Conservation (phyloP, 2,113 vertebrate genomes). For the Micromys minutus region DNA sequence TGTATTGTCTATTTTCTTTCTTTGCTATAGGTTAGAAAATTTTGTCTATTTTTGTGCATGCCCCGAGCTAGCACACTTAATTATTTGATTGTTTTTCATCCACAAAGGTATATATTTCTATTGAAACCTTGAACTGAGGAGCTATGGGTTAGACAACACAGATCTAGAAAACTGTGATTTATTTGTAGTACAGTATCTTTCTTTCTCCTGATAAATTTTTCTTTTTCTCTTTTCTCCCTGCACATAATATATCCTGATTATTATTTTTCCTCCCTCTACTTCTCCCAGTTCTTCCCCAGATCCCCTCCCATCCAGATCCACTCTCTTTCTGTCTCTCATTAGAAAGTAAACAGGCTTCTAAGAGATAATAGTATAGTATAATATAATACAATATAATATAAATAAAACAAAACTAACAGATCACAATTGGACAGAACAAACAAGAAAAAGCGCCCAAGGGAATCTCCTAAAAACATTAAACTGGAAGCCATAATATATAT, state of each 20-base stretch:
- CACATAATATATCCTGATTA: background rate
- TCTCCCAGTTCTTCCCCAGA: background rate
- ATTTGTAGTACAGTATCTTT: background rate
- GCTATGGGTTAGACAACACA: background rate
- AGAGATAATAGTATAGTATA: background rate
- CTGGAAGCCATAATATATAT: background rate
- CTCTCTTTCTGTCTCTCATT: background rate
- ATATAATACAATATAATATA: background rate
- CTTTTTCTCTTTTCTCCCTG: background rate
- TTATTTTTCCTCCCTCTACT: background rate
- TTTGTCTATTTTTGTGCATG: conserved; percentile 10
- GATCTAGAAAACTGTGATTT: background rate
- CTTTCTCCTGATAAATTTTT: background rate
- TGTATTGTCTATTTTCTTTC: conserved; percentile 25
- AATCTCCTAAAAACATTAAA: background rate
- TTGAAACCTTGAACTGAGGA: background rate
- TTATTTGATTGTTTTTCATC: background rate
- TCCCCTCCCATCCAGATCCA: background rate
- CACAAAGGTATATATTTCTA: background rate
- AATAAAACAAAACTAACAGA: background rate
- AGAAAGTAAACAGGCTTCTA: background rate
- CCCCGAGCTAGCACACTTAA: background rate
- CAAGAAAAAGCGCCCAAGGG: background rate
- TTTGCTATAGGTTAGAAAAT: background rate
- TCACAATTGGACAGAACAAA: background rate